phyloP scores from a whole-genome alignment of 2,797 vertebrate species.

The Ciconia nigra region DNA sequence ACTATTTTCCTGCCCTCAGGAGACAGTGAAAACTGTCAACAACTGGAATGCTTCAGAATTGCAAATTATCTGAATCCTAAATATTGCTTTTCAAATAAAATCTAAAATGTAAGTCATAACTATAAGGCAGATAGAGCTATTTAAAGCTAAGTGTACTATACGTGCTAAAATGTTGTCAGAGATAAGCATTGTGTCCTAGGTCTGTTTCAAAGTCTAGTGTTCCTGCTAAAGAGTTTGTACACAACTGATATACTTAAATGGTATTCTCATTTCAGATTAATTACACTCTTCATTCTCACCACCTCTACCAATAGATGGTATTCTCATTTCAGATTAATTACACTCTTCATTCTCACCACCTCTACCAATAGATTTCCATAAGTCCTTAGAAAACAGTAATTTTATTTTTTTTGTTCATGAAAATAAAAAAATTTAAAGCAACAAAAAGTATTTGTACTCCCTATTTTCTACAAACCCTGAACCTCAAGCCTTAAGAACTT shows the following conservation, averaged over 20 bases:
- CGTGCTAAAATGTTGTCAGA: not conserved
- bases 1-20: not conserved
- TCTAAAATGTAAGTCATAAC: not conserved
- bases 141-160: not conserved
- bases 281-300: not conserved
- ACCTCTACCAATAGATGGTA: not conserved
- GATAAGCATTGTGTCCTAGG: not conserved
- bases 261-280: not conserved
- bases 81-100: slow-evolving; percentile 13
- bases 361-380: not conserved
- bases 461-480: not conserved
- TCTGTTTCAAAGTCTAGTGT: not conserved
- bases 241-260: not conserved
- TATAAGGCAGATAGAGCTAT: not conserved
- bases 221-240: not conserved
- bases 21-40: not conserved
- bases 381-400: not conserved
- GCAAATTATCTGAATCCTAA: not conserved
- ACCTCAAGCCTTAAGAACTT: not conserved
- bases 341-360: not conserved
- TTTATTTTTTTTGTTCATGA: not conserved
- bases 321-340: not conserved
- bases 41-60: not conserved
- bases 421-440: not conserved
- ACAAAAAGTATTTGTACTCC: not conserved